Percentiles rank a stretch among this genome's conserved stretches.
Evolutionary conservation across 1,140 invertebrate species (phyloP).

Genomic region (Scaptomyza hsui): DNA sequence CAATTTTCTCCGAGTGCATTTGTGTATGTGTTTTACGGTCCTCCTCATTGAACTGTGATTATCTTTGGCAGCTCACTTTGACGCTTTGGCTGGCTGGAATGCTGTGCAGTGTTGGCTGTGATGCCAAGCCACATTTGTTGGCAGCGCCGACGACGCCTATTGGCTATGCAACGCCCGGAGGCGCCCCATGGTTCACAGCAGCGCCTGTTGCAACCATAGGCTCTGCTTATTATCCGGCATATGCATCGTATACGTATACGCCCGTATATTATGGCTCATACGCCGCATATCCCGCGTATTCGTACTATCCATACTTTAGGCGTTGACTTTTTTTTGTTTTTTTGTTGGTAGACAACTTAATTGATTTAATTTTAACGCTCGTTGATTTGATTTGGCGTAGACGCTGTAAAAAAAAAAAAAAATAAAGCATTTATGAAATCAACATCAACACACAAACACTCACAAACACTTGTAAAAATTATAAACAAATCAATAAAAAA

Average conservation of each 20-base stretch:
- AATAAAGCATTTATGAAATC: slow-evolving; percentile 63
- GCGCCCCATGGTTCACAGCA: slow-evolving; percentile 43
- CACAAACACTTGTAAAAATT: slow-evolving; percentile 39
- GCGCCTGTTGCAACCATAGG: slow-evolving; percentile 14
- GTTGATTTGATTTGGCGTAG: slow-evolving; percentile 58
- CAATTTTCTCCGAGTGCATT: background rate
- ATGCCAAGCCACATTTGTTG: slow-evolving; percentile 65
- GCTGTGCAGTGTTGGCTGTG: slow-evolving; percentile 17
- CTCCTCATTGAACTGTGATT: background rate
- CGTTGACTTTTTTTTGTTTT: slow-evolving; percentile 50
- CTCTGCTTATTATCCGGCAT: slow-evolving; percentile 66
- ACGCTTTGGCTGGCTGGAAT: slow-evolving; percentile 30
- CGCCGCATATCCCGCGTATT: slow-evolving; percentile 69
- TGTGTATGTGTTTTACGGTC: background rate
- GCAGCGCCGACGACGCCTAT: slow-evolving; percentile 60
- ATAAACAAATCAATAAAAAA: slow-evolving; percentile 76
- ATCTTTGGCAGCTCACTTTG: slow-evolving; percentile 56
- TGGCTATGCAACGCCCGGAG: slow-evolving; percentile 56
- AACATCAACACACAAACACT: slow-evolving; percentile 41
- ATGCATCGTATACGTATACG: slow-evolving; percentile 70
- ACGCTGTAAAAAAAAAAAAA: slow-evolving; percentile 34
- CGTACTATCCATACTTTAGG: slow-evolving; percentile 65
- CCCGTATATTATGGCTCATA: slow-evolving; percentile 70
- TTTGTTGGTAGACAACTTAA: slow-evolving; percentile 12
- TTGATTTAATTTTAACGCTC: slow-evolving; percentile 39